phyloP scores from a whole-genome alignment of 2,888 invertebrate genomes.

The Auanema freiburgensis region DNA sequence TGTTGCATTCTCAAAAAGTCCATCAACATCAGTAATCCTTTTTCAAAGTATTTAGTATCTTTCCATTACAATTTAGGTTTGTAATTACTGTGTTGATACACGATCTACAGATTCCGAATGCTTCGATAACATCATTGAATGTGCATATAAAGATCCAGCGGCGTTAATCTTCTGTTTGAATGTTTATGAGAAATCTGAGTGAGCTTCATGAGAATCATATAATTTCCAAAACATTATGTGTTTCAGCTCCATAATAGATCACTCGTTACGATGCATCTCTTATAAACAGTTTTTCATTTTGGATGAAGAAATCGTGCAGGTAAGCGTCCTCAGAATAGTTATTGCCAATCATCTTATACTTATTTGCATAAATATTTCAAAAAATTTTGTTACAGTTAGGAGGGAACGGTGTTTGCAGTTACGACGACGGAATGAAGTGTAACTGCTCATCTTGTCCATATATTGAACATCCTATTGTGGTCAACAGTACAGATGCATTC shows the following conservation, averaged over 20 bases:
- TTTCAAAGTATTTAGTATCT: no score
- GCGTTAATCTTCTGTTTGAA: constrained; percentile 41
- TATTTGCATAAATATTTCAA: no score
- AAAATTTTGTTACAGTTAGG: no score
- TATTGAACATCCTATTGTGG: no score
- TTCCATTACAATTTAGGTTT: no score
- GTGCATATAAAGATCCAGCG: constrained; percentile 50
- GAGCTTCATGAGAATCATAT: constrained; percentile 2
- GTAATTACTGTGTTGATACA: constrained; percentile 46
- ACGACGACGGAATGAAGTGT: no score
- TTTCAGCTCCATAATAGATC: constrained; percentile 24
- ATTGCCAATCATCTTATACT: no score
- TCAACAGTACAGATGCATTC: no score
- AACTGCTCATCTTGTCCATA: no score
- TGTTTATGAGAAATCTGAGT: constrained; percentile 37
- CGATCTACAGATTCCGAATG: constrained; percentile 43
- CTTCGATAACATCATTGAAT: constrained; percentile 50
- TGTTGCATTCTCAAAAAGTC: constrained; percentile 29
- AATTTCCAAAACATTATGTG: neutral
- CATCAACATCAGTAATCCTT: neutral
- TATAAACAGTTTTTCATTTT: constrained; percentile 39
- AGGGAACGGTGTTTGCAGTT: no score
- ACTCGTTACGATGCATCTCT: constrained; percentile 36
- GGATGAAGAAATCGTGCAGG: constrained; percentile 26
- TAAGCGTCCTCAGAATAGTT: neutral